A percentile compares a stretch with the other conserved stretches of the same genome.
Conservation (phyloP, 1,140 invertebrate genomes). For the Lasioglossum albipes region DNA sequence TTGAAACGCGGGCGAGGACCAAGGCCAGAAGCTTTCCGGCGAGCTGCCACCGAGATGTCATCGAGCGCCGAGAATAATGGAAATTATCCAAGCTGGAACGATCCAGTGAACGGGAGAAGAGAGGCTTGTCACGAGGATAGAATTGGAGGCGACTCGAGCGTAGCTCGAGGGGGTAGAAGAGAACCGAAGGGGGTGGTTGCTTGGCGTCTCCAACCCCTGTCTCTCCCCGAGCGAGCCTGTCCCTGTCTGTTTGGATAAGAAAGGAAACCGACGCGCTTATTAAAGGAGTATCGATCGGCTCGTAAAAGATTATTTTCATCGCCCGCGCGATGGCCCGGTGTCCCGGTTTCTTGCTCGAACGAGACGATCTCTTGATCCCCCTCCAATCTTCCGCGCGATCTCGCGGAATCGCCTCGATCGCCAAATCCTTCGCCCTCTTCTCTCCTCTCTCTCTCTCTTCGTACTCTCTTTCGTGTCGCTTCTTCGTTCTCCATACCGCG, state of each 20-base stretch:
- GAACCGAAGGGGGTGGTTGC: too few relatives aligned
- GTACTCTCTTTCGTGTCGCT: too few relatives aligned
- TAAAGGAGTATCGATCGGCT: conserved; percentile 26
- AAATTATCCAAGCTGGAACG: conserved; percentile 32
- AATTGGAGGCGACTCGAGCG: not conserved
- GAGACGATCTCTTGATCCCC: conserved; percentile 1
- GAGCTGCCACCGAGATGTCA: conserved; percentile 23
- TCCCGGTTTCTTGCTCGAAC: not conserved
- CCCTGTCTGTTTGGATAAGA: conserved; percentile 23
- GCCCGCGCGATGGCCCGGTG: too few relatives aligned
- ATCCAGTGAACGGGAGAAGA: not conserved
- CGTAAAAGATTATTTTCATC: conserved; percentile 38
- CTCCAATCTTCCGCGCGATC: not conserved
- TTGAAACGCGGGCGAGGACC: not conserved
- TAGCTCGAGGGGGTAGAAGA: not conserved
- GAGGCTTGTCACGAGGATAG: not conserved
- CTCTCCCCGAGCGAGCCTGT: too few relatives aligned
- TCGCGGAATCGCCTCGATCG: not conserved
- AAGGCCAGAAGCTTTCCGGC: conserved; percentile 8
- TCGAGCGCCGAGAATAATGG: conserved; percentile 34
- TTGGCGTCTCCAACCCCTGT: not conserved
- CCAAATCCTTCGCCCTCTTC: not conserved
- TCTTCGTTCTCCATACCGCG: too few relatives aligned
- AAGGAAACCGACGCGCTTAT: conserved; percentile 34
- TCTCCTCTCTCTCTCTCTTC: not conserved